These are phyloP conservation scores for Chrysaora quinquecirrha DNA, from an alignment of 30 jellyfish, hydroid and myxozoan species.

Conservation along the genomic window DNA sequence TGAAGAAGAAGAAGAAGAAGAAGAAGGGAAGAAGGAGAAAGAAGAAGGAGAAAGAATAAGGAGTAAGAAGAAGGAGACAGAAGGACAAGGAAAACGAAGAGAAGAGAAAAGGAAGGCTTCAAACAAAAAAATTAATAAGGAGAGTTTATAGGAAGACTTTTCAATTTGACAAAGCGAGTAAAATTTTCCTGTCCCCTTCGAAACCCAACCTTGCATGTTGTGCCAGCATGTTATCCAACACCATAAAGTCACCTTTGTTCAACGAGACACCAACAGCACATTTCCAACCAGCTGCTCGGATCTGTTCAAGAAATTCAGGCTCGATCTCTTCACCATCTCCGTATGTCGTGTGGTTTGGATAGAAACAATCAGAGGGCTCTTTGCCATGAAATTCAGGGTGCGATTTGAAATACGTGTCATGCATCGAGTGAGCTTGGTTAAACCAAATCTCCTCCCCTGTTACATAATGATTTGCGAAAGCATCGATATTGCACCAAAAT, in stretches of 20 bases:
- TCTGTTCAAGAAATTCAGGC: slow-evolving; percentile 69
- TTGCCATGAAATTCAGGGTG: slow-evolving; percentile 68
- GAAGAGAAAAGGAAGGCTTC: too few relatives aligned
- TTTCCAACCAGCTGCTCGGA: slow-evolving; percentile 76
- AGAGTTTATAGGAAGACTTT: too few relatives aligned
- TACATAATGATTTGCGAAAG: slow-evolving; percentile 61
- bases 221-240: slow-evolving; percentile 77
- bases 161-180: slow-evolving; percentile 58
- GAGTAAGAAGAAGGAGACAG: too few relatives aligned
- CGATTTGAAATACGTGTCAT: slow-evolving; percentile 62
- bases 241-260: slow-evolving; percentile 66
- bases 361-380: slow-evolving; percentile 48
- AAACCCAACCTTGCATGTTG: slow-evolving; percentile 81
- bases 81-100: too few relatives aligned
- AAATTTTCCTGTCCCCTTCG: slow-evolving; percentile 69
- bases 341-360: slow-evolving; percentile 72
- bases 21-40: too few relatives aligned
- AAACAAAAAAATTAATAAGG: too few relatives aligned
- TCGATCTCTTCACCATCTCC: slow-evolving; percentile 96
- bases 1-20: too few relatives aligned
- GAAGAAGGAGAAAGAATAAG: too few relatives aligned
- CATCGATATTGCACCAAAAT: slow-evolving; percentile 42
- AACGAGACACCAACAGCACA: slow-evolving; percentile 84
- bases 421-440: slow-evolving; percentile 82
- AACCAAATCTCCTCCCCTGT: slow-evolving; percentile 87